Conservation (phyloP, 2,113 vertebrate genomes). For the Pavo muticus region DNA sequence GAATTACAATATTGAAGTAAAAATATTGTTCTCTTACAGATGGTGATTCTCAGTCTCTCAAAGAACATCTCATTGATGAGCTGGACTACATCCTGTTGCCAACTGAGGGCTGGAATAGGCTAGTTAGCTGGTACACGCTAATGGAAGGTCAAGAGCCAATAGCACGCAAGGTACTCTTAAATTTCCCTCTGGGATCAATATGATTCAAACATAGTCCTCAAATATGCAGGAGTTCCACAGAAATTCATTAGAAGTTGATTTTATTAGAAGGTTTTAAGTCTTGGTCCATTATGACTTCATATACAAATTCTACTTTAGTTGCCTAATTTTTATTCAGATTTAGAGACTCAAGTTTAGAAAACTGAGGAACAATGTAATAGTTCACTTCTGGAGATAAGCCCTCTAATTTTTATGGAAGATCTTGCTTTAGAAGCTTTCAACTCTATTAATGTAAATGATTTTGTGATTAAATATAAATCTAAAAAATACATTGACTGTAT, state of each 20-base stretch:
- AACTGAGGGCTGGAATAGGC: slow-evolving; percentile 97
- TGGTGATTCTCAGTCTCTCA: slow-evolving; percentile 93
- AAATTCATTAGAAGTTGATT: background rate
- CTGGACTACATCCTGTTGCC: slow-evolving; percentile 98
- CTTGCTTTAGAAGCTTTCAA: background rate
- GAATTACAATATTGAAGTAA: background rate
- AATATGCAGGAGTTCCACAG: background rate
- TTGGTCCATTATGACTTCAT: background rate
- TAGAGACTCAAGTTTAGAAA: background rate
- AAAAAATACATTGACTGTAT: background rate
- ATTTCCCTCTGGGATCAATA: background rate
- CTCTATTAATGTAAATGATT: background rate
- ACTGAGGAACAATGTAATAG: background rate
- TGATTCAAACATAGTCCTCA: background rate
- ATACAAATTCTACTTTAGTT: background rate
- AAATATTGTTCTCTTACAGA: slow-evolving; percentile 79
- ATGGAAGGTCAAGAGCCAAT: slow-evolving; percentile 94
- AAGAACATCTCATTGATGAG: slow-evolving; percentile 98
- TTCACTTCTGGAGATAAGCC: background rate
- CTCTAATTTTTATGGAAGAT: background rate
- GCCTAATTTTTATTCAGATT: background rate
- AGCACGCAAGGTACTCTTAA: slow-evolving; percentile 89
- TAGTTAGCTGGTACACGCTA: slow-evolving; percentile 97
- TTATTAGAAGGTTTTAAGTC: background rate
- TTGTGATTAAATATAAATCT: background rate